phyloP scores from a whole-genome alignment of 2,797 vertebrate genomes.

The Acridotheres tristis region DNA sequence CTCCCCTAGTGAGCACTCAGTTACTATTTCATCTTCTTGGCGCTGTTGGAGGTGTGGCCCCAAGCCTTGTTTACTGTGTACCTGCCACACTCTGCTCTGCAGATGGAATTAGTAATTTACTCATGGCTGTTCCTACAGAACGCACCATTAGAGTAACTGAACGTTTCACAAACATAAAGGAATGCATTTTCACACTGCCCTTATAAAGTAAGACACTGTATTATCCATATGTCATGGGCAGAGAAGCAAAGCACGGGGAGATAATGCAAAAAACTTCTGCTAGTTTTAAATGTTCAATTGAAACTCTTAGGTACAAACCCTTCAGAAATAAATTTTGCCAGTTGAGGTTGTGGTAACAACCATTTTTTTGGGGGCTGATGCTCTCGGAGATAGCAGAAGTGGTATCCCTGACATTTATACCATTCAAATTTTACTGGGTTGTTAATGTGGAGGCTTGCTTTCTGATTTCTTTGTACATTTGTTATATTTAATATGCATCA shows the following conservation, averaged over 20 bases:
- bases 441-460: background rate
- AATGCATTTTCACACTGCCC: conserved; percentile 23
- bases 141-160: background rate
- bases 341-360: background rate
- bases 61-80: background rate
- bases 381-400: background rate
- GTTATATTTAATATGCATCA: background rate
- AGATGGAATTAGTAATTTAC: conserved; percentile 1
- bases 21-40: background rate
- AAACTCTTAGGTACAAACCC: background rate
- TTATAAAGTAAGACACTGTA: background rate
- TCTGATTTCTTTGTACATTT: background rate
- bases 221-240: background rate
- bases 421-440: background rate
- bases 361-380: background rate
- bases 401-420: background rate
- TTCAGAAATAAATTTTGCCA: background rate
- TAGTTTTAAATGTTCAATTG: conserved; percentile 6
- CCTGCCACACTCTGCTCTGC: background rate
- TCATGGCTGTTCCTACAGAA: background rate
- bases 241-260: background rate
- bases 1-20: background rate
- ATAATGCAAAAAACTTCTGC: background rate
- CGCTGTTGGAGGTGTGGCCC: background rate
- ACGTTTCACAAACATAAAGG: conserved; percentile 31